Conservation (phyloP, 2,888 invertebrate genomes). For the Tribolium freemani region DNA sequence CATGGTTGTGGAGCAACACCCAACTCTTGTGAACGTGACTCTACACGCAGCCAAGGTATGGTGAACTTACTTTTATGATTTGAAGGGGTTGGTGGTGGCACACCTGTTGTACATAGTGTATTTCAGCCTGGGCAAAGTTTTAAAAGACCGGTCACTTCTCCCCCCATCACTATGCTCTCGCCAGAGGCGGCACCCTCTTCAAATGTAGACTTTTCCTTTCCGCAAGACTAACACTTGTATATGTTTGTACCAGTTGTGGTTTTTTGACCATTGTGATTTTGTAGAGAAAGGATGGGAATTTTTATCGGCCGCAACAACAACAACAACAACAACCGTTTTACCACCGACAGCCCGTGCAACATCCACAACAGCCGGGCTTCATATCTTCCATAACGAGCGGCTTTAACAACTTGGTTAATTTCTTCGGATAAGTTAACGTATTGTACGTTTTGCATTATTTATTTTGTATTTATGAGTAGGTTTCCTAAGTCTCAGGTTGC, state of each 20-base stretch:
- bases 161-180: conserved; percentile 63
- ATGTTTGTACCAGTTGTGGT: background rate
- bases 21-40: conserved; percentile 87
- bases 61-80: too few relatives aligned
- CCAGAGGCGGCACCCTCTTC: conserved; percentile 50
- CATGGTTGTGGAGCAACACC: conserved; percentile 87
- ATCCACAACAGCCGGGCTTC: conserved; percentile 72
- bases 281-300: conserved; percentile 79
- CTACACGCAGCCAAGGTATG: conserved; percentile 83
- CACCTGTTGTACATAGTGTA: conserved; percentile 49
- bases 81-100: conserved; percentile 22
- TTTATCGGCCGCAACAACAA: conserved; percentile 73
- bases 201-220: conserved; percentile 58
- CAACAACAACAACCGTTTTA: conserved; percentile 61
- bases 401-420: conserved; percentile 83
- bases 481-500: conserved; percentile 14
- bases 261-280: conserved; percentile 46
- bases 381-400: conserved; percentile 84
- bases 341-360: conserved; percentile 68
- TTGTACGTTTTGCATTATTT: background rate
- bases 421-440: conserved; percentile 69
- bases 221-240: conserved; percentile 56
- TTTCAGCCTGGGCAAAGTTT: conserved; percentile 65
- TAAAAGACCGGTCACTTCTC: conserved; percentile 64
- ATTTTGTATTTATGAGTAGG: background rate